Evolutionary conservation across 2,113 vertebrate species (phyloP).

Genomic region (Aegithalos caudatus): DNA sequence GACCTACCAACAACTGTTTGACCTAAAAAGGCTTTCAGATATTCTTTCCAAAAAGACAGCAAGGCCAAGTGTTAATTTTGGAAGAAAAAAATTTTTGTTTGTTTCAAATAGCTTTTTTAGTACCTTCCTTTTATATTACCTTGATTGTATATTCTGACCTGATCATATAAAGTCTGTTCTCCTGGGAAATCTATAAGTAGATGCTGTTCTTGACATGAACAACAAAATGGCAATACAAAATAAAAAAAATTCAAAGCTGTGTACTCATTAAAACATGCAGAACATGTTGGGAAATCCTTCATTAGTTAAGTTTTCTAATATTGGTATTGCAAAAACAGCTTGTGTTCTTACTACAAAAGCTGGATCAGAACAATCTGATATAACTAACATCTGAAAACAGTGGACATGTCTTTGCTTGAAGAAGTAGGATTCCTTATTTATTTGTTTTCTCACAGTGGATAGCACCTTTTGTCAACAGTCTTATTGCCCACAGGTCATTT

Average conservation of each 20-base stretch:
- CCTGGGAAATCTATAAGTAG: background rate
- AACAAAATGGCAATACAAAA: background rate
- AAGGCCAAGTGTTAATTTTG: background rate
- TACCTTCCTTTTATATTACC: background rate
- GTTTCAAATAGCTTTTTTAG: background rate
- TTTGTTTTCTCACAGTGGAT: background rate
- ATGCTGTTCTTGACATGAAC: background rate
- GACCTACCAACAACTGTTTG: background rate
- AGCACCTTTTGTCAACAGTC: background rate
- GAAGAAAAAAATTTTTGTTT: background rate
- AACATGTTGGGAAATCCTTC: background rate
- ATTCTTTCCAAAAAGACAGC: background rate
- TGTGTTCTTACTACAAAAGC: background rate
- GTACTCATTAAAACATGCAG: background rate
- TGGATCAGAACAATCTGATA: background rate
- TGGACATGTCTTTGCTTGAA: background rate
- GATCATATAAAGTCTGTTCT: background rate
- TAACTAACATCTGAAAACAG: background rate
- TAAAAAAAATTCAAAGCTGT: background rate
- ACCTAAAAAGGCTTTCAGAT: background rate
- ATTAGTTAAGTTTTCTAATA: background rate
- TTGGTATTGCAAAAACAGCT: background rate
- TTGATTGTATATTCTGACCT: background rate
- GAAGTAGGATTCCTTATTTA: background rate
- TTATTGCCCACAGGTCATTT: background rate